Evolutionary conservation across 2,888 invertebrate species (phyloP), one percentile per base, ranked within the genome.

Genomic region (Vanessa cardui): DNA sequence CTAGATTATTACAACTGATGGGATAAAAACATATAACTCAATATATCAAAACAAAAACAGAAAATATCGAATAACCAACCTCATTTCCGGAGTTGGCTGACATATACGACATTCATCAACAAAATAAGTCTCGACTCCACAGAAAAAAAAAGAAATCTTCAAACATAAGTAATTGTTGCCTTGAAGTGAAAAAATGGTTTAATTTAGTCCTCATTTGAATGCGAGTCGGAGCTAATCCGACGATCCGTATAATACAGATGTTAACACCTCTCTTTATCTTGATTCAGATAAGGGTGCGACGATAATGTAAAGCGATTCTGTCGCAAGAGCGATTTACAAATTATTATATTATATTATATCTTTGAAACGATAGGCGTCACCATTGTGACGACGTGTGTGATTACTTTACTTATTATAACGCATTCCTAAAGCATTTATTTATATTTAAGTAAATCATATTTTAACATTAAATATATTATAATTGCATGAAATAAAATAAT

Each of bases 111-210:
- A 12, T 39, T 16, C 26, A 52, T 54, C 26, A 54, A 52, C 50
- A 52, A 26, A 45, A 15, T 1, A 6, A 50, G 33, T 15, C 1
- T 39, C n/a, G 15, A 9, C 20, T 44, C 6, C 31, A 62, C 15
- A 31, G 16, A 16, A 20, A 45, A n/a, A 54, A 21, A 39, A 16
- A 8, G 21, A 9, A 54, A n/a, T 39, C 39, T 39, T 39, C 39
- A 39, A 39, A 39, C 39, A 39, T 66, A 62, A 70, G 61, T 62
- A 58, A 70, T 59, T 21, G 47, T 33, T 5, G n/a, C 58, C 50
- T 49, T 66, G 71, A 71, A 71, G 69, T 66, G 63, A n/a, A 71
- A 71, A 63, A 71, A 69, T 71, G 26, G 61, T 54, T 70, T 62
- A 58, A 67, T 64, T 62, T 56, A 39, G 21, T 49, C 46, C 58